Percentiles rank a stretch among this genome's conserved stretches.
These are phyloP conservation scores for Drepanosiphum platanoidis DNA, from an alignment of 2,888 invertebrate species.

Conservation along the genomic window DNA sequence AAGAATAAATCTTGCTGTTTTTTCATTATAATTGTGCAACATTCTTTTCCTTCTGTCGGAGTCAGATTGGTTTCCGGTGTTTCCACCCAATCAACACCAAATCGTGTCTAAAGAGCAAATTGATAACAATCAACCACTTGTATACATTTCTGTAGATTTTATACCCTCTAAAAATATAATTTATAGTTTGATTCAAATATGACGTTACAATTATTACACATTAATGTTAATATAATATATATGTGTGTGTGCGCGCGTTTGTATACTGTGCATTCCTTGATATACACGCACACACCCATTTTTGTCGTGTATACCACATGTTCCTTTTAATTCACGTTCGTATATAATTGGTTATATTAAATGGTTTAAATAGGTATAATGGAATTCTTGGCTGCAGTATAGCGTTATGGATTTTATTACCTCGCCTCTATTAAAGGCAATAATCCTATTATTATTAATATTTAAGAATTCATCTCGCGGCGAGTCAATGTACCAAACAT, in stretches of 20 bases:
- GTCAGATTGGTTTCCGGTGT: too few species aligned
- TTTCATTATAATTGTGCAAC: too few species aligned
- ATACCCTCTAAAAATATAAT: too few species aligned
- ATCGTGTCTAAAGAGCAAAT: too few species aligned
- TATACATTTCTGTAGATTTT: too few species aligned
- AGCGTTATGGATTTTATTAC: neutral
- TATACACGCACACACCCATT: neutral
- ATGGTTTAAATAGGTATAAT: constrained; percentile 32
- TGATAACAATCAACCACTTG: too few species aligned
- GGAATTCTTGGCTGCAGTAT: neutral
- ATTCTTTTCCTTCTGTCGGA: too few species aligned
- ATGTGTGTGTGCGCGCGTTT: too few species aligned
- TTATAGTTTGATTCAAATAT: too few species aligned
- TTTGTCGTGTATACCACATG: neutral
- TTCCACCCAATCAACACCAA: too few species aligned
- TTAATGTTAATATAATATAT: too few species aligned
- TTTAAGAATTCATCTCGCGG: neutral
- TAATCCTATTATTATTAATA: constrained; percentile 12
- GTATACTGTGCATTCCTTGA: neutral
- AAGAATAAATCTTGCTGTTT: too few species aligned
- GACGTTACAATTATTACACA: neutral
- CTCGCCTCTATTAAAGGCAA: constrained; percentile 9
- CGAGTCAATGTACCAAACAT: neutral
- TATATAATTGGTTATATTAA: constrained; percentile 27
- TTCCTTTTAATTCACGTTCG: constrained; percentile 14